Evolutionary conservation across 2,113 vertebrate species (phyloP), one percentile per base, ranked within the genome.

Genomic region (Tetrao urogallus): DNA sequence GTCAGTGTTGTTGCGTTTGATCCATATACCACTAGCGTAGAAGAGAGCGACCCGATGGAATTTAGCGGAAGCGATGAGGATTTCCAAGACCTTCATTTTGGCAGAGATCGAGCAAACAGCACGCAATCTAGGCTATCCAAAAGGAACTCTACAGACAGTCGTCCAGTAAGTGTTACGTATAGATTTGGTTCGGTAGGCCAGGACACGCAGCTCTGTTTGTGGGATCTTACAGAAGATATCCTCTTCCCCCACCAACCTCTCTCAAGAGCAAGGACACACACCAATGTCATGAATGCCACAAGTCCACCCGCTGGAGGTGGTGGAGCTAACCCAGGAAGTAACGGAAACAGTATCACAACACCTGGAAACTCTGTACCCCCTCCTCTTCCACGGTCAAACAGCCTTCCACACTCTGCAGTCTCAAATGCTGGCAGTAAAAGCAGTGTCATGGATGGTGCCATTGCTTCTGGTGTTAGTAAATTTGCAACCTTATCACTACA

Each of bases 221-320:
- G 99, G 99, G 99, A 99, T 98, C 99, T 99, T 24, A 99, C 99
- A 11, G 99, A 99, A 97, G 99, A 99, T 95, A 99, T 99, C 92
- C 98, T 99, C 65, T 99, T 99, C 87, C 99, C 99, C 67, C 99
- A 99, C 97, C 98, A 99, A 56, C 99, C 99, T 60, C 98, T 99
- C 73, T 99, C 99, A 34, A 98, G 99, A 92, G 99, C 99, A 83
- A 98, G 99, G 97, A 99, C 99, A 96, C 99, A 99, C 95, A 99
- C 99, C 63, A 99, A 99, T 56, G 99, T 99, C 80, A 99, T 99
- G 99, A 99, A 98, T 36, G 99, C 99, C 93, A 98, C 98, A 30
- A 99, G 98, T 94, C 98, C 99, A 32, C 98, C 98, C 12, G 95
- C 98, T 9, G 98, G 98, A 79, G 97, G 97, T 89, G 96, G 96